Evolutionary conservation across 2,888 invertebrate species (phyloP).

Genomic region (Ophion ventricosus): DNA sequence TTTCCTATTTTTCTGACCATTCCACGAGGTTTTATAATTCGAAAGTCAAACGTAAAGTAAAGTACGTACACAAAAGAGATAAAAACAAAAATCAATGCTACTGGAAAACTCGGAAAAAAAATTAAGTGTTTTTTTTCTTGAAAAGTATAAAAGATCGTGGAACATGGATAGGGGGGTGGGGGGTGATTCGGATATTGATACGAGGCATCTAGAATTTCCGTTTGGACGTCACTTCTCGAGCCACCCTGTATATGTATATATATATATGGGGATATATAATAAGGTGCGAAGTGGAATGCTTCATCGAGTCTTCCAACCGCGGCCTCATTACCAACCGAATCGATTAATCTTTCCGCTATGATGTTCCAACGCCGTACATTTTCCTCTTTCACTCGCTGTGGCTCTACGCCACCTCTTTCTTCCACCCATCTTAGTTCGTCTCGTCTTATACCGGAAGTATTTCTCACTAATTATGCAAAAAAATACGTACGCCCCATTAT

Average conservation of each 20-base stretch:
- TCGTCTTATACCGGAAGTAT: constrained; percentile 58
- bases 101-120: neutral
- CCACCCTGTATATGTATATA: too few species aligned
- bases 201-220: too few species aligned
- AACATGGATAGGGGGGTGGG: too few species aligned
- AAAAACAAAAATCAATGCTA: neutral
- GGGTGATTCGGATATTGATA: too few species aligned
- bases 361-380: constrained; percentile 23
- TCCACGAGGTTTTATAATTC: too few species aligned
- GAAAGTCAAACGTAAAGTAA: too few species aligned
- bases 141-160: too few species aligned
- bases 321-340: constrained; percentile 62
- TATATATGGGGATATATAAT: neutral
- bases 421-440: constrained; percentile 21
- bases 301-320: constrained; percentile 48
- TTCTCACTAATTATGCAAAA: constrained; percentile 61
- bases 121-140: too few species aligned
- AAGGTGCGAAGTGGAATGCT: constrained; percentile 46
- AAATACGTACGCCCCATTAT: constrained; percentile 47
- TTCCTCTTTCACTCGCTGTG: constrained; percentile 24
- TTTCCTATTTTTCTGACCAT: too few species aligned
- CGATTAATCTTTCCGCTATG: constrained; percentile 58
- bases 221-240: too few species aligned
- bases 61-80: neutral
- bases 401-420: neutral